Evolutionary conservation across 2,888 invertebrate genomes (phyloP), one percentile per base, ranked within the genome.

Genomic region (Steinernema scapterisci): DNA sequence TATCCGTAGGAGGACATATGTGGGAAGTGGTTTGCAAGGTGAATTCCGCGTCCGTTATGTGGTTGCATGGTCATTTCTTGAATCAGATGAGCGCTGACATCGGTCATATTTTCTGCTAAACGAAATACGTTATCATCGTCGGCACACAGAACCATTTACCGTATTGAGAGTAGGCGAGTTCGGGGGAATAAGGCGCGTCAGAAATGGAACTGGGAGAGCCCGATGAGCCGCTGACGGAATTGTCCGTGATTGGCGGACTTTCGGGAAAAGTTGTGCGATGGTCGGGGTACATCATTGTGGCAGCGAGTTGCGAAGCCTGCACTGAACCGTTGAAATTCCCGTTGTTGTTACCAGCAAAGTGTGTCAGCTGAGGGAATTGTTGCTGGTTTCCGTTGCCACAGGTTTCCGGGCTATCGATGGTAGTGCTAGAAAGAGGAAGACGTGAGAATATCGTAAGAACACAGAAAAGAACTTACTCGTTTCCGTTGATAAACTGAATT

Each of bases 171-270:
- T 84, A 80, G 46, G 38, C 38, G 38, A 80, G 80, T 38, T 86
- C 84, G 6, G 86, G 86, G 7, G 84, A 85, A 76, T 83, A 86
- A 25, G 86, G 86, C 16, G 82, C 77, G 46, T 85, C 85, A 5
- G 85, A 83, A 74, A 82, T 83, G 48, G 79, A 79, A 0, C 82
- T 82, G n/a, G 85, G 85, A 0, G 85, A 85, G n/a, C 83, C 81
- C 6, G 81, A 81, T 3, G 81, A 81, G 23, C 81, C 84, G 19
- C 80, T 82, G 9, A 80, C 84, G 27, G 83, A 83, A 7, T 84
- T 77, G 72, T 86, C 86, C 7, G 86, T 87, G 70, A 87, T 83
- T 11, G 86, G 86, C 52, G 86, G 86, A 21, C 83, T 82, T 75
- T 86, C 85, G 46, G 85, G 86, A 56, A 86, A 63, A 63, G 63